Evolutionary conservation across 2,113 vertebrate genomes (phyloP).

Genomic region (Antennarius striatus): DNA sequence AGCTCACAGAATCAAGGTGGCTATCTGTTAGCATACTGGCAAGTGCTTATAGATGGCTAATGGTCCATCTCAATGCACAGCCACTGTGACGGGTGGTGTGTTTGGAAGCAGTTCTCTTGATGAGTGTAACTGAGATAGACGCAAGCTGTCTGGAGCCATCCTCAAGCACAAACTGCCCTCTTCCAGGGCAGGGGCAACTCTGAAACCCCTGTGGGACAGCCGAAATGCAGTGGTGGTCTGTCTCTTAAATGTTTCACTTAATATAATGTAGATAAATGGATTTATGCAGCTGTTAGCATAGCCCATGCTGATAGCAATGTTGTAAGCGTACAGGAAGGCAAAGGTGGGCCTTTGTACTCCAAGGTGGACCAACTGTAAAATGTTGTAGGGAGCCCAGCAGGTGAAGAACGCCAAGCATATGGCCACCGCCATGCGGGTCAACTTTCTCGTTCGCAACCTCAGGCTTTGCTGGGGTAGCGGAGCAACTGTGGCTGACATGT

Average conservation of each 20-base stretch:
- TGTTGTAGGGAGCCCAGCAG: constrained; percentile 86
- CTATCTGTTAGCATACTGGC: too few relatives aligned
- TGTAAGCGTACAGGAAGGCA: constrained; percentile 75
- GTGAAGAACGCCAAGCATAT: constrained; percentile 86
- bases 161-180: constrained; percentile 73
- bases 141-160: constrained; percentile 67
- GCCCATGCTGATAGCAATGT: constrained; percentile 81
- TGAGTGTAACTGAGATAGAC: constrained; percentile 18
- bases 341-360: constrained; percentile 72
- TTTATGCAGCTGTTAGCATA: constrained; percentile 82
- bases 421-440: constrained; percentile 87
- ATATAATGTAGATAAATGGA: constrained; percentile 77
- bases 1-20: too few relatives aligned
- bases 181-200: constrained; percentile 65
- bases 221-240: constrained; percentile 60
- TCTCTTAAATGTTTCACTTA: constrained; percentile 79
- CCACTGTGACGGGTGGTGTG: constrained; percentile 54
- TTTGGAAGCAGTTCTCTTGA: constrained; percentile 40
- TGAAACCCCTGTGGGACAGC: constrained; percentile 56
- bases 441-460: constrained; percentile 79
- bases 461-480: constrained; percentile 83
- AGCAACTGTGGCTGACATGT: constrained; percentile 84
- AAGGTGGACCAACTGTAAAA: constrained; percentile 77
- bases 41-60: too few relatives aligned
- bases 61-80: constrained; percentile 27